Conservation (phyloP, 1,140 invertebrate species). For the Phthorimaea operculella region DNA sequence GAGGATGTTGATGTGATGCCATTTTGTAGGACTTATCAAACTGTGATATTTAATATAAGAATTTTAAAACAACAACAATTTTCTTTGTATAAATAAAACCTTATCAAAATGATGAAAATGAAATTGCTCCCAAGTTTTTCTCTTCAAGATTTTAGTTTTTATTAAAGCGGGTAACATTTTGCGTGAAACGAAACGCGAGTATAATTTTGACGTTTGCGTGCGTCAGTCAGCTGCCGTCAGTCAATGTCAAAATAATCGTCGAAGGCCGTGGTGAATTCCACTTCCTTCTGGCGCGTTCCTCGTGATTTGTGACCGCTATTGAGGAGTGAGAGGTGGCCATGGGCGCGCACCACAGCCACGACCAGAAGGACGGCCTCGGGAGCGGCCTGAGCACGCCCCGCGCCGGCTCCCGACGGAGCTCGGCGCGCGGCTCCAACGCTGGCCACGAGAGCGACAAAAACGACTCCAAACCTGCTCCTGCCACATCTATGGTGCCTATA, state of each 20-base stretch:
- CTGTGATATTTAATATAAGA: too few relatives aligned
- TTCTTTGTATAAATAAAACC: too few relatives aligned
- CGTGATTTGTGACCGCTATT: constrained; percentile 7
- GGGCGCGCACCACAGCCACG: constrained; percentile 58
- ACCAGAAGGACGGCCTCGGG: constrained; percentile 39
- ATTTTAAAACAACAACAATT: too few relatives aligned
- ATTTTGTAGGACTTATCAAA: too few relatives aligned
- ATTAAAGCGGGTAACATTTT: too few relatives aligned
- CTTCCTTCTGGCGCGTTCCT: neutral
- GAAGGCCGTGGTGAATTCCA: neutral
- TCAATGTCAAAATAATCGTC: neutral
- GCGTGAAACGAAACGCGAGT: too few relatives aligned
- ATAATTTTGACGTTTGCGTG: too few relatives aligned
- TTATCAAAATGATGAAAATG: too few relatives aligned
- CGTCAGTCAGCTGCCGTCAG: constrained; percentile 11
- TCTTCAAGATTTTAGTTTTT: too few relatives aligned
- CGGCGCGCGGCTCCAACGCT: constrained; percentile 68
- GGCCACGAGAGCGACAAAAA: constrained; percentile 62
- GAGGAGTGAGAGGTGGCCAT: constrained; percentile 20
- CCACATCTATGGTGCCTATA: constrained; percentile 73
- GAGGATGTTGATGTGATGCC: too few relatives aligned
- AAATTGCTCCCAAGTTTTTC: too few relatives aligned
- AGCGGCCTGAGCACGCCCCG: constrained; percentile 54
- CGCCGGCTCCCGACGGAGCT: constrained; percentile 45
- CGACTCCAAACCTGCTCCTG: constrained; percentile 32